Conservation (phyloP, 2,113 vertebrate genomes). For the Chionis minor region DNA sequence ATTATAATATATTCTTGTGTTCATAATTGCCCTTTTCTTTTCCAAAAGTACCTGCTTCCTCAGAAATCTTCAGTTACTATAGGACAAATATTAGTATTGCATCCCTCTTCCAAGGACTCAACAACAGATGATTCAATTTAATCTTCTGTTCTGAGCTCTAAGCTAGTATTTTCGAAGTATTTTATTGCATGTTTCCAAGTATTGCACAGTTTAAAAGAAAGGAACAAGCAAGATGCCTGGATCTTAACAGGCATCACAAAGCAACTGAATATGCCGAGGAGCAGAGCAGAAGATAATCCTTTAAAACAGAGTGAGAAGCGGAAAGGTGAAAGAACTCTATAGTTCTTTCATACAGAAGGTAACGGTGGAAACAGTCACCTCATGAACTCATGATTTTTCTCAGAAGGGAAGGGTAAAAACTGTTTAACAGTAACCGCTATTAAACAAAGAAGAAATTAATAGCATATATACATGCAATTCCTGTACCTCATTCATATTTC, state of each 20-base stretch:
- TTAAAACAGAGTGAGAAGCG: background rate
- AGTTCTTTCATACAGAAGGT: background rate
- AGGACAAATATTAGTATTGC: background rate
- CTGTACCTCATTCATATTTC: background rate
- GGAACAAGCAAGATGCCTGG: background rate
- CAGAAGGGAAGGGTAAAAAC: background rate
- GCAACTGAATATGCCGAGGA: background rate
- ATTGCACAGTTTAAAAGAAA: background rate
- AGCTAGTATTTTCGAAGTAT: background rate
- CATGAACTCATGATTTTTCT: background rate
- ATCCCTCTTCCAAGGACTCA: background rate
- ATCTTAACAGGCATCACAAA: background rate
- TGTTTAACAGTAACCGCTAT: background rate
- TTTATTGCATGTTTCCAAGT: background rate
- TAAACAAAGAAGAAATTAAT: background rate
- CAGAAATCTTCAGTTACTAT: background rate
- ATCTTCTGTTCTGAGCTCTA: background rate
- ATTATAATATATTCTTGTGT: background rate
- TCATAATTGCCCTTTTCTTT: background rate
- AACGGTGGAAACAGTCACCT: background rate
- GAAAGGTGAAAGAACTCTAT: background rate
- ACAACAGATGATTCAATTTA: background rate
- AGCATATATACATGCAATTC: background rate
- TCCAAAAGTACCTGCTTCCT: background rate
- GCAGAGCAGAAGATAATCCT: background rate